phyloP scores from a whole-genome alignment of 2,888 invertebrate genomes.

The Limulus polyphemus region DNA sequence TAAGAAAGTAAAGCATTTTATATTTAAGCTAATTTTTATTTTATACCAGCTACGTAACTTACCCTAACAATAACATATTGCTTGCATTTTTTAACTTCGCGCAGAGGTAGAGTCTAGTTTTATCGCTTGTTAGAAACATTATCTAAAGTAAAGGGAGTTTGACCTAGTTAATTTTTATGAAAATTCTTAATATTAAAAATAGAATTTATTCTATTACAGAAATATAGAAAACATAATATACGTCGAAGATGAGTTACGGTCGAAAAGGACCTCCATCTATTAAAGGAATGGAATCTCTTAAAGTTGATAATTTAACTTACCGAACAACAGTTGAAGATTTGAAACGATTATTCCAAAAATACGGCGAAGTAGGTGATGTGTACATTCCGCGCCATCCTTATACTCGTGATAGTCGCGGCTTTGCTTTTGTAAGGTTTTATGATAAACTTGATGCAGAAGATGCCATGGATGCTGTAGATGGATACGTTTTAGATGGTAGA shows the following conservation, averaged over 20 bases:
- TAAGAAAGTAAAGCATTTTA: no score
- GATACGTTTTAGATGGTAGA: constrained; percentile 80
- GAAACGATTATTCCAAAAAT: constrained; percentile 82
- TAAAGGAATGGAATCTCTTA: constrained; percentile 91
- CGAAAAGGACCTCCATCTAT: constrained; percentile 76
- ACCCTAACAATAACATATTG: no score
- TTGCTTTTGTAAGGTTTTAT: constrained; percentile 93
- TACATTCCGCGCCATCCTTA: constrained; percentile 93
- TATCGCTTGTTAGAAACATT: no score
- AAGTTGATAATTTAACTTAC: constrained; percentile 96
- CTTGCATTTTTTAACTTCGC: no score
- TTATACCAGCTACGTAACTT: no score
- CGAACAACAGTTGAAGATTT: constrained; percentile 94
- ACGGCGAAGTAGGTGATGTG: constrained; percentile 97
- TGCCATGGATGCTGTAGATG: constrained; percentile 92
- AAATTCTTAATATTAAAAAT: no score
- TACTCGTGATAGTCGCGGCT: constrained; percentile 93
- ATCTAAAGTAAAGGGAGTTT: no score
- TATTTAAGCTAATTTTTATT: no score
- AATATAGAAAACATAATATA: no score
- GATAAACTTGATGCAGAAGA: constrained; percentile 96
- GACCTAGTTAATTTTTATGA: no score
- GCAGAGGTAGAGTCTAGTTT: no score
- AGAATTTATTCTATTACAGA: no score
- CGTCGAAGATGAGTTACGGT: constrained; percentile 19